Conservation (phyloP, 2,797 vertebrate species). For the Pseudochromis fuscus region DNA sequence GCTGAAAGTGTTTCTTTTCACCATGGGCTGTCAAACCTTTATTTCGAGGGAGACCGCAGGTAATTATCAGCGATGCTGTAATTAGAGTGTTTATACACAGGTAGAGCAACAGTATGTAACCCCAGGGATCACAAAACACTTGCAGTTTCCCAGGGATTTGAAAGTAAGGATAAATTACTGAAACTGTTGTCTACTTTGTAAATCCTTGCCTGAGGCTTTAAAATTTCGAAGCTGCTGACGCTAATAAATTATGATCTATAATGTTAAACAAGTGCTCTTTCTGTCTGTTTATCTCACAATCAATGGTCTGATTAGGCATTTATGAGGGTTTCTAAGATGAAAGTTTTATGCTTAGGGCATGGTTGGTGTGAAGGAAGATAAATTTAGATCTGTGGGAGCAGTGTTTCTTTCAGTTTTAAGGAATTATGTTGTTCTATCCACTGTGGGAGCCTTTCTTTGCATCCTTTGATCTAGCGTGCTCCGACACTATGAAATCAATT, state of each 20-base stretch:
- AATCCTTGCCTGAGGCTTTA: slow-evolving; percentile 16
- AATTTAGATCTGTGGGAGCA: slow-evolving; percentile 12
- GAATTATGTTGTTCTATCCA: neutral
- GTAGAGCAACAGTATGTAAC: slow-evolving; percentile 46
- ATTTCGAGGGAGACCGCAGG: slow-evolving; percentile 50
- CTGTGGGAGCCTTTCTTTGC: neutral
- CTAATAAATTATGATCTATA: neutral
- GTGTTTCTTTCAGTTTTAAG: neutral
- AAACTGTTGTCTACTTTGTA: slow-evolving; percentile 11
- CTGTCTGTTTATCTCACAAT: neutral
- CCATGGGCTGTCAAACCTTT: slow-evolving; percentile 51
- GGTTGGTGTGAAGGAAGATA: neutral
- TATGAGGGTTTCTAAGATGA: neutral
- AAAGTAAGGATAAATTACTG: slow-evolving; percentile 7
- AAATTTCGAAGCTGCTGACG: neutral
- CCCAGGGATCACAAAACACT: slow-evolving; percentile 22
- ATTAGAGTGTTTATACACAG: slow-evolving; percentile 53
- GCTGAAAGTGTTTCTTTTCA: slow-evolving; percentile 60
- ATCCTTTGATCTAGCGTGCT: slow-evolving; percentile 28
- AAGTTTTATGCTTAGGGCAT: neutral
- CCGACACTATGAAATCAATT: slow-evolving; percentile 13
- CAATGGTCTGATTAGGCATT: neutral
- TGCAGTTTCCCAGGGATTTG: slow-evolving; percentile 14
- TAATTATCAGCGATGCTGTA: slow-evolving; percentile 50
- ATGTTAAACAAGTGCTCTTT: neutral